Evolutionary conservation across 2,113 vertebrate genomes (phyloP).

Genomic region (Stegastes partitus): DNA sequence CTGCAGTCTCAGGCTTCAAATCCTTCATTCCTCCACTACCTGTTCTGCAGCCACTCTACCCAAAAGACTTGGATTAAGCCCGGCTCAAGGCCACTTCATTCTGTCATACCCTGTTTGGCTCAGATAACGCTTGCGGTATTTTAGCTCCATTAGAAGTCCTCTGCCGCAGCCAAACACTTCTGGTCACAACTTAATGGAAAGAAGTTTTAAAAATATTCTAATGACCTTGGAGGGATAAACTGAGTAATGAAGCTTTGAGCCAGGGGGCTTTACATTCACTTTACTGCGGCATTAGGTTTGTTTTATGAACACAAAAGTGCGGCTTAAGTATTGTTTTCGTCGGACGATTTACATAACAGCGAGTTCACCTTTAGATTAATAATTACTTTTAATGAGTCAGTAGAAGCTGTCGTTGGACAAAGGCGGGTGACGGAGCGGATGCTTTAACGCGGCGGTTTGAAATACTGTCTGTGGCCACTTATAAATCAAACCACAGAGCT

Average conservation of each 20-base stretch:
- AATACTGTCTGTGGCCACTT: background rate
- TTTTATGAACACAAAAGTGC: background rate
- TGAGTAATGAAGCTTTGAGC: background rate
- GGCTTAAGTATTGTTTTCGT: background rate
- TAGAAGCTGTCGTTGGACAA: conserved; percentile 10
- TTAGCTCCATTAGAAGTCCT: conserved; percentile 13
- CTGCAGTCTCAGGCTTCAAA: conserved; percentile 21
- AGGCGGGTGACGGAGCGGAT: conserved; percentile 14
- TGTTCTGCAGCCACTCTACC: conserved; percentile 12
- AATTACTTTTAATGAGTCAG: conserved; percentile 39
- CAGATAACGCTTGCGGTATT: conserved; percentile 21
- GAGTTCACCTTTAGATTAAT: conserved; percentile 21
- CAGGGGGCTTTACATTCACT: background rate
- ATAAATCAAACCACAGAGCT: conserved; percentile 22
- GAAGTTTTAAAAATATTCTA: conserved; percentile 13
- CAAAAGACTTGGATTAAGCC: conserved; percentile 39
- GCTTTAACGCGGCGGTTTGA: background rate
- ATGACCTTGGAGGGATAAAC: background rate
- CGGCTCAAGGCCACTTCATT: conserved; percentile 14
- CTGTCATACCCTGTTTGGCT: conserved; percentile 34
- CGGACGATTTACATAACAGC: background rate
- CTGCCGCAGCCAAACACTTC: background rate
- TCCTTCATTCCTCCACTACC: conserved; percentile 20
- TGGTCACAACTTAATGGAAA: background rate
- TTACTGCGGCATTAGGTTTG: background rate